These are phyloP conservation scores for Nemotelus nigrinus DNA, from an alignment of 2,888 invertebrate species.

Conservation along the genomic window DNA sequence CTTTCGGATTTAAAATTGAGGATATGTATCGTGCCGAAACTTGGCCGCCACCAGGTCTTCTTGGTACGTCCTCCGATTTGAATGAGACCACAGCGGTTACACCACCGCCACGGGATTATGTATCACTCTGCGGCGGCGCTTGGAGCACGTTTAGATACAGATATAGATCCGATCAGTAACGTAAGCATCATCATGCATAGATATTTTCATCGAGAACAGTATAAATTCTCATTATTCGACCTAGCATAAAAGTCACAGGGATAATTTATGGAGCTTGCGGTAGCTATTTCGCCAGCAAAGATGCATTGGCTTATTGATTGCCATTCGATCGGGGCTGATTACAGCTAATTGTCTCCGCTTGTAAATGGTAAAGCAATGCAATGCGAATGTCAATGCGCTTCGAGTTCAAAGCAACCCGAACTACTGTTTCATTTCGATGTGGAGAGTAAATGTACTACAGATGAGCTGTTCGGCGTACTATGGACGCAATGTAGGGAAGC, in stretches of 20 bases:
- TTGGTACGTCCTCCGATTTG: background rate
- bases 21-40: background rate
- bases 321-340: conserved; percentile 7
- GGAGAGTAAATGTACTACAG: too few relatives aligned
- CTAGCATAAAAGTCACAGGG: conserved; percentile 2
- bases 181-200: background rate
- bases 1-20: background rate
- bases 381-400: too few relatives aligned
- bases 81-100: background rate
- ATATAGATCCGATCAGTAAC: background rate
- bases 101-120: too few relatives aligned
- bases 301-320: background rate
- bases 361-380: too few relatives aligned
- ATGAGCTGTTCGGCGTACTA: too few relatives aligned
- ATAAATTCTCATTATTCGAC: conserved; percentile 2
- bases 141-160: background rate
- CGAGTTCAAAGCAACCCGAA: too few relatives aligned
- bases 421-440: too few relatives aligned
- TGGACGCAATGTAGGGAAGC: too few relatives aligned
- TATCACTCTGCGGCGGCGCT: too few relatives aligned
- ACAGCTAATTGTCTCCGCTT: background rate
- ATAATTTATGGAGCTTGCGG: conserved; percentile 7
- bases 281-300: background rate
- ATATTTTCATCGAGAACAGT: background rate
- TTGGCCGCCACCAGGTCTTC: background rate